Evolutionary conservation across 35 echinoderm and acorn worm genomes (phyloP).

Genomic region (Heliocidaris erythrogramma): DNA sequence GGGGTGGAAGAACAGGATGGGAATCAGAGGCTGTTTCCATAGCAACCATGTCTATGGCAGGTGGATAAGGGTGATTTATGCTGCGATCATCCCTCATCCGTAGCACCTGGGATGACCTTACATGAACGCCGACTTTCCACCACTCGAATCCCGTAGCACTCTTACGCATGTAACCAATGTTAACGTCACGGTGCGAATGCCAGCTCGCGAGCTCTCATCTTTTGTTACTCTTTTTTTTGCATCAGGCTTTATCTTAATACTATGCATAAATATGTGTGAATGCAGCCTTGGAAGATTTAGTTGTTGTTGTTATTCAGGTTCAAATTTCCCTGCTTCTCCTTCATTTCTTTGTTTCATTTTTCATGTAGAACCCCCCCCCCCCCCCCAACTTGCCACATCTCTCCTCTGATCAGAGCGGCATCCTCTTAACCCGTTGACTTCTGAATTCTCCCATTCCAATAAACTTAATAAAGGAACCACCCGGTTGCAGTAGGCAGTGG

Average conservation of each 20-base stretch:
- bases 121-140: neutral
- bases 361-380: neutral
- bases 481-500: too few relatives aligned
- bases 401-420: neutral
- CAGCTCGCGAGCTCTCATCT: neutral
- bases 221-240: too few relatives aligned
- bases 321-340: too few relatives aligned
- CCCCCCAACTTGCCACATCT: neutral
- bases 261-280: too few relatives aligned
- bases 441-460: too few relatives aligned
- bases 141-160: neutral
- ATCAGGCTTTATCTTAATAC: too few relatives aligned
- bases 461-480: too few relatives aligned
- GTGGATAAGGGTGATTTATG: neutral
- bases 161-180: neutral
- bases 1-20: constrained; percentile 10
- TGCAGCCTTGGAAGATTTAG: too few relatives aligned
- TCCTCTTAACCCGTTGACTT: too few relatives aligned
- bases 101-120: neutral
- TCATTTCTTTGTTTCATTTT: too few relatives aligned
- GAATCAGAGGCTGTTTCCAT: neutral
- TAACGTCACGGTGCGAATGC: neutral
- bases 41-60: neutral
- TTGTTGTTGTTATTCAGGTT: too few relatives aligned
- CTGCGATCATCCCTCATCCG: neutral